Evolutionary conservation across 2,113 vertebrate genomes (phyloP).

Genomic region (Rana temporaria): DNA sequence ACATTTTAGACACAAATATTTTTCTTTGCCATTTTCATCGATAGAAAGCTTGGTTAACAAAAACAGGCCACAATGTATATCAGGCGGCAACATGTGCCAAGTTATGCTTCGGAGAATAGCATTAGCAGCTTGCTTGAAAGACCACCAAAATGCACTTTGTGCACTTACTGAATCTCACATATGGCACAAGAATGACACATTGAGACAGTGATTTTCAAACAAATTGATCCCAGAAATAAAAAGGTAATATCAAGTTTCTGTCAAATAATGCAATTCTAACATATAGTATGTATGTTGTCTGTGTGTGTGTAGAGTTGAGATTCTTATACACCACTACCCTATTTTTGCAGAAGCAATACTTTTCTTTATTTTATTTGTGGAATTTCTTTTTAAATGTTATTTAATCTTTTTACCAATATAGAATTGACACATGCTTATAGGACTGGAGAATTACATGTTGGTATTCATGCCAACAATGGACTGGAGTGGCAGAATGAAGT

Average conservation of each 20-base stretch:
- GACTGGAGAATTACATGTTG: not conserved
- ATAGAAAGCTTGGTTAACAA: not conserved
- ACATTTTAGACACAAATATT: not conserved
- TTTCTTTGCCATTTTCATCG: constrained; percentile 2
- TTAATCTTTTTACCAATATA: not conserved
- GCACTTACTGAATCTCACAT: not conserved
- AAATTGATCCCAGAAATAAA: constrained; percentile 3
- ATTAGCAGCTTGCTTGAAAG: not conserved
- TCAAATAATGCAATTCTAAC: not conserved
- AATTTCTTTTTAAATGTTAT: not conserved
- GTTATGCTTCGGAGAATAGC: not conserved
- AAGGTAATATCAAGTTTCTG: not conserved
- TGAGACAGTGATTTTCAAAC: constrained; percentile 1
- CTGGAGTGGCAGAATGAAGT: not conserved
- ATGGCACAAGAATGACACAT: not conserved
- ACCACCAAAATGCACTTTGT: not conserved
- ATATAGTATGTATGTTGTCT: not conserved
- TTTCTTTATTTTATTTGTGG: not conserved
- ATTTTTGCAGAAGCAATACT: not conserved
- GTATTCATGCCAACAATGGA: constrained; percentile 1
- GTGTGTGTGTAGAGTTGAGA: not conserved
- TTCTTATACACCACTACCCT: not conserved
- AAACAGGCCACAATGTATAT: not conserved
- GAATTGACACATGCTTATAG: not conserved
- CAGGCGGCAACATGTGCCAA: not conserved